Conservation (phyloP, 2,797 vertebrate genomes). For the Varecia variegata region DNA sequence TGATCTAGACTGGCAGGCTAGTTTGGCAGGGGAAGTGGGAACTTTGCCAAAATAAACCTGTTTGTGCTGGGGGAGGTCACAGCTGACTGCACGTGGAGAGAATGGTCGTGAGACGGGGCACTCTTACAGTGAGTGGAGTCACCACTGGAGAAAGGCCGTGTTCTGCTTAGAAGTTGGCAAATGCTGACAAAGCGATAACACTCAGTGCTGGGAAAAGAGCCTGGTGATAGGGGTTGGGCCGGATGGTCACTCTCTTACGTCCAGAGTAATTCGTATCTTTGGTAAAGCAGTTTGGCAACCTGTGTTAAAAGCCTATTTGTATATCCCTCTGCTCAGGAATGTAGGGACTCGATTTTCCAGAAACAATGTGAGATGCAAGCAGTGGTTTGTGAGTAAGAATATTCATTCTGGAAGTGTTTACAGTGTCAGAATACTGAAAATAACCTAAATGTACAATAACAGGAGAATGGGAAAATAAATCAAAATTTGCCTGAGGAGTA, state of each 20-base stretch:
- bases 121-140: accelerated
- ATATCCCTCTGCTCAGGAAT: not conserved
- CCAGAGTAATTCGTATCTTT: not conserved
- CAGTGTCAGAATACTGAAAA: not conserved
- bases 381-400: not conserved
- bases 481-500: not conserved
- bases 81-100: not conserved
- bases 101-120: not conserved
- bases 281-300: not conserved
- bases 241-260: not conserved
- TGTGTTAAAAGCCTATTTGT: not conserved
- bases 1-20: constrained; percentile 25
- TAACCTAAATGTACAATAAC: not conserved
- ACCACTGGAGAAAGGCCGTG: not conserved
- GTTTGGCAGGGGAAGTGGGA: constrained; percentile 44
- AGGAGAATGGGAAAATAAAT: not conserved
- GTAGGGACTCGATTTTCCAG: not conserved
- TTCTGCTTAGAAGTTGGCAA: not conserved
- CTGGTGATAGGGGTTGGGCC: not conserved
- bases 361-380: not conserved
- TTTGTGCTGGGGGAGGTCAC: not conserved
- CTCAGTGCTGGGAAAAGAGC: not conserved
- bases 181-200: not conserved
- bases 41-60: not conserved
- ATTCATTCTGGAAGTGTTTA: not conserved